Evolutionary conservation across 2,888 invertebrate genomes (phyloP).

Genomic region (Drosophila neoperkinsi): DNA sequence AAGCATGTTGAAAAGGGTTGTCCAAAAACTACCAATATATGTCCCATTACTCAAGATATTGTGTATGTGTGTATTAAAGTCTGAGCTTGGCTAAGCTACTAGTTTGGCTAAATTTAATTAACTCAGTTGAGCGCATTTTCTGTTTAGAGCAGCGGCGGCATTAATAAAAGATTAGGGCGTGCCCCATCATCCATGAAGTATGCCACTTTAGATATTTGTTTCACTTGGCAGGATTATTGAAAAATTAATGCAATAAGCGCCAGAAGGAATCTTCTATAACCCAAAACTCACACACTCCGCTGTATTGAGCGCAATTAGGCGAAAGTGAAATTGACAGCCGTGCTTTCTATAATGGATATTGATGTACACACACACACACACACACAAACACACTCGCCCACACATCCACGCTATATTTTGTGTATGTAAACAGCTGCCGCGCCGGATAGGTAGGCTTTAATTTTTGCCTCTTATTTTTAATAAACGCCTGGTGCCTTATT

Average conservation of each 20-base stretch:
- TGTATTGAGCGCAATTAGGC: slow-evolving; percentile 66
- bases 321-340: slow-evolving; percentile 70
- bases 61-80: slow-evolving; percentile 23
- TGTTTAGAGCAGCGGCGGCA: slow-evolving; percentile 39
- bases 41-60: slow-evolving; percentile 8
- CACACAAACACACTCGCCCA: not conserved
- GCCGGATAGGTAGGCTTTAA: slow-evolving; percentile 60
- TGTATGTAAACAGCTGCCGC: slow-evolving; percentile 44
- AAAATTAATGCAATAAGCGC: slow-evolving; percentile 78
- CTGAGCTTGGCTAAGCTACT: slow-evolving; percentile 2
- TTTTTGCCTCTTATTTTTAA: slow-evolving; percentile 62
- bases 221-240: slow-evolving; percentile 71
- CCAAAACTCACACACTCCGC: slow-evolving; percentile 4
- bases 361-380: slow-evolving; percentile 45
- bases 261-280: slow-evolving; percentile 15
- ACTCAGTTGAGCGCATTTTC: slow-evolving; percentile 71
- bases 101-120: slow-evolving; percentile 76
- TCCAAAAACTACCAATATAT: slow-evolving; percentile 22
- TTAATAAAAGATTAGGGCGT: slow-evolving; percentile 80
- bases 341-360: slow-evolving; percentile 66
- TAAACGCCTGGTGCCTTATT: slow-evolving; percentile 68
- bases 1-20: slow-evolving; percentile 73
- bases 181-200: slow-evolving; percentile 64
- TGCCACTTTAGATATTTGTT: slow-evolving; percentile 75
- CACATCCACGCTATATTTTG: slow-evolving; percentile 18